These are phyloP conservation scores for Stenodera caucasica DNA, from an alignment of 2,888 invertebrate species.

Conservation along the genomic window DNA sequence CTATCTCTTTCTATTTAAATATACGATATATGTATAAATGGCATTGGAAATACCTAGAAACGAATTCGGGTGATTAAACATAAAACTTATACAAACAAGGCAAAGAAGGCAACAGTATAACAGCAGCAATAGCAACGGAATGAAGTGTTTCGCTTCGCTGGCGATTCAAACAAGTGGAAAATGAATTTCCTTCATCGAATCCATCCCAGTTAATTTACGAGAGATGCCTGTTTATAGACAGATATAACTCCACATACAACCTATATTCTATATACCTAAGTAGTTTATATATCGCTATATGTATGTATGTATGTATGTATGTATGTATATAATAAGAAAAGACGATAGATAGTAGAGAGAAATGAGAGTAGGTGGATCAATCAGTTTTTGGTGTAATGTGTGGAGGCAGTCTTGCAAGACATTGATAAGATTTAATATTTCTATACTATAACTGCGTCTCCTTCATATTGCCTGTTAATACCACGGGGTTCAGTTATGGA, in stretches of 20 bases:
- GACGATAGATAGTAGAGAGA: not conserved
- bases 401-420: constrained; percentile 57
- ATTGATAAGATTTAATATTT: constrained; percentile 55
- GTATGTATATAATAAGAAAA: not conserved
- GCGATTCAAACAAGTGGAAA: constrained; percentile 57
- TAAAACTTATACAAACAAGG: constrained; percentile 49
- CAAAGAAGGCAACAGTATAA: constrained; percentile 40
- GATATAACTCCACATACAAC: constrained; percentile 51
- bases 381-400: constrained; percentile 44
- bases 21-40: constrained; percentile 29
- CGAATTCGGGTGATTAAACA: constrained; percentile 49
- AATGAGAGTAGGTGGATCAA: constrained; percentile 47
- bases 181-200: constrained; percentile 58
- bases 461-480: too few species aligned
- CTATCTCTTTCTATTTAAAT: not conserved
- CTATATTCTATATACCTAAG: too few species aligned
- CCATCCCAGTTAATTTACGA: constrained; percentile 57
- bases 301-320: too few species aligned
- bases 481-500: not conserved
- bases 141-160: constrained; percentile 53
- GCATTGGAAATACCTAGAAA: constrained; percentile 46
- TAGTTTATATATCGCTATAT: too few species aligned
- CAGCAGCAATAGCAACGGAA: constrained; percentile 39
- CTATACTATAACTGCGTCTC: not conserved
- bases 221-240: constrained; percentile 56